phyloP scores from a whole-genome alignment of 2,888 invertebrate species.

The Ophion ellenae region DNA sequence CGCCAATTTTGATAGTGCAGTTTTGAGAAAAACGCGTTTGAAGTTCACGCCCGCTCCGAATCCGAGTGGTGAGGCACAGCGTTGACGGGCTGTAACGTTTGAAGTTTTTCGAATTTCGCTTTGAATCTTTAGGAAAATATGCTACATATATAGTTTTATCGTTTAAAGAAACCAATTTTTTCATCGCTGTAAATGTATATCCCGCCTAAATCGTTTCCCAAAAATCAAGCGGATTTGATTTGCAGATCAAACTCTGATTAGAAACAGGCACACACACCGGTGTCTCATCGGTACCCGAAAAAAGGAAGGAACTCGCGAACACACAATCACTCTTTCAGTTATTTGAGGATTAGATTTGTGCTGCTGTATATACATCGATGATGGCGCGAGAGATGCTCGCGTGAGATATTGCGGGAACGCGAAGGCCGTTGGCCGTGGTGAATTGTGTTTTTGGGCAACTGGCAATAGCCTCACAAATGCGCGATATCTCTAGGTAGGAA shows the following conservation, averaged over 20 bases:
- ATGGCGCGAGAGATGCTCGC: slow-evolving; percentile 27
- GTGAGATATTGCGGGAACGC: slow-evolving; percentile 49
- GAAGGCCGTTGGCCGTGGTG: slow-evolving; percentile 41
- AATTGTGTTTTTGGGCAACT: slow-evolving; percentile 56
- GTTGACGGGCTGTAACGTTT: too few relatives aligned
- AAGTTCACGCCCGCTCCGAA: too few relatives aligned
- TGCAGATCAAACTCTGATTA: slow-evolving; percentile 18
- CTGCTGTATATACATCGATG: slow-evolving; percentile 9
- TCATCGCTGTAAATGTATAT: too few relatives aligned
- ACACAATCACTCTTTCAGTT: slow-evolving; percentile 10
- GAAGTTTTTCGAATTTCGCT: too few relatives aligned
- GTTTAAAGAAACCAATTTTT: too few relatives aligned
- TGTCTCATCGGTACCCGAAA: neutral
- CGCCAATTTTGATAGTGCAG: too few relatives aligned
- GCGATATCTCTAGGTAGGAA: slow-evolving; percentile 2
- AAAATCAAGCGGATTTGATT: neutral
- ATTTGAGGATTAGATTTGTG: slow-evolving; percentile 26
- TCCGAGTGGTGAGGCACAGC: too few relatives aligned
- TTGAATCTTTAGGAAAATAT: too few relatives aligned
- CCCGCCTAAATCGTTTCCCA: too few relatives aligned
- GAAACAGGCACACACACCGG: slow-evolving; percentile 3
- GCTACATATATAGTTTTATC: too few relatives aligned
- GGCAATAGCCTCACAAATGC: neutral
- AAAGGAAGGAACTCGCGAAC: neutral
- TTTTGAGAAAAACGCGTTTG: too few relatives aligned